Evolutionary conservation across 2,113 vertebrate genomes (phyloP).

Genomic region (Empidonax traillii): DNA sequence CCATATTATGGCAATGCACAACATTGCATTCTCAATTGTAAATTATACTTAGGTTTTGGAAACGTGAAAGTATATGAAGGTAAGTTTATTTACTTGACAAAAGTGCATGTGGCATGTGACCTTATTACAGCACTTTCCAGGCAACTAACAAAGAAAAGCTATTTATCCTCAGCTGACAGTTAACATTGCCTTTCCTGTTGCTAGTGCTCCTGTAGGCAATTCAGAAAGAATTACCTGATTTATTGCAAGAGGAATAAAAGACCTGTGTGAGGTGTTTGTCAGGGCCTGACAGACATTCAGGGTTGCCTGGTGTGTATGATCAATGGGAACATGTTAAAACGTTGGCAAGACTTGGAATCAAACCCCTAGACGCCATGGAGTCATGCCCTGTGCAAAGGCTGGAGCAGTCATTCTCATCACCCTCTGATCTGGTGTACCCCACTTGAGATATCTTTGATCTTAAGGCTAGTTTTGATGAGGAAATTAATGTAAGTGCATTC

Average conservation of each 20-base stretch:
- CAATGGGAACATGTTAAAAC: neutral
- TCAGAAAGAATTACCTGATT: neutral
- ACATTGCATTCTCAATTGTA: neutral
- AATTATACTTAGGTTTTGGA: conserved; percentile 14
- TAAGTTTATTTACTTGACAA: conserved; percentile 44
- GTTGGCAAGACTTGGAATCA: neutral
- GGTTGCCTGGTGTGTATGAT: neutral
- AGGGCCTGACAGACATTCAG: neutral
- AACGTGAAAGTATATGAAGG: neutral
- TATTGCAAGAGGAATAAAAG: conserved; percentile 27
- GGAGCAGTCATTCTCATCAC: neutral
- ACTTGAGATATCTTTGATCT: neutral
- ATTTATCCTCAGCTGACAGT: conserved; percentile 30
- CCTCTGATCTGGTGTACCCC: neutral
- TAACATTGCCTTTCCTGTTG: conserved; percentile 26
- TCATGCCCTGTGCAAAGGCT: neutral
- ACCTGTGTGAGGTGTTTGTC: neutral
- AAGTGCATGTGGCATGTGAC: conserved; percentile 20
- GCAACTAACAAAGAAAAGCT: conserved; percentile 19
- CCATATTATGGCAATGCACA: neutral
- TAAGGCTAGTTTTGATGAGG: neutral
- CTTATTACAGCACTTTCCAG: neutral
- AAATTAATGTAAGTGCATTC: neutral
- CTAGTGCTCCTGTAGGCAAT: conserved; percentile 10
- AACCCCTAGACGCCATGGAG: neutral